Evolutionary conservation across 2,797 vertebrate species (phyloP).

Genomic region (Acanthurus leucopareius): DNA sequence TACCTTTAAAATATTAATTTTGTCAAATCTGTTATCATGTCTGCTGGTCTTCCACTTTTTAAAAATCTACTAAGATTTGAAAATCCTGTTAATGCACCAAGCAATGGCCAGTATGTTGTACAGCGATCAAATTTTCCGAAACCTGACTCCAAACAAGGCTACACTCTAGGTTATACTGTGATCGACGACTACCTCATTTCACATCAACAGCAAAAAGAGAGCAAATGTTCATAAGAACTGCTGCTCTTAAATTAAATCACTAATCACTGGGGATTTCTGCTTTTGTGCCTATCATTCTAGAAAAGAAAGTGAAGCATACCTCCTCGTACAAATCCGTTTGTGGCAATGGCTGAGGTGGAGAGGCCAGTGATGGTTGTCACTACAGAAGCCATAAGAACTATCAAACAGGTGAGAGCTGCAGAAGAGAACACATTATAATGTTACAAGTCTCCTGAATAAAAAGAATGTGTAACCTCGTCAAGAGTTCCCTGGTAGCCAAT

Average conservation of each 20-base stretch:
- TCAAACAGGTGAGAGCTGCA: conserved; percentile 91
- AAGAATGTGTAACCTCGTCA: conserved; percentile 35
- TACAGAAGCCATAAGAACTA: conserved; percentile 94
- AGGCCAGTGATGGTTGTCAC: conserved; percentile 98
- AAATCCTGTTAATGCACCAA: too few relatives aligned
- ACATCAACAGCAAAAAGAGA: conserved; percentile 21
- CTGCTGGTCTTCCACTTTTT: too few relatives aligned
- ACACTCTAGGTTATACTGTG: conserved; percentile 9
- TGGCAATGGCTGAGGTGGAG: conserved; percentile 98
- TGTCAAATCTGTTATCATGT: too few relatives aligned
- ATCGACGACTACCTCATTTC: conserved; percentile 6
- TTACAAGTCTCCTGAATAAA: conserved; percentile 6
- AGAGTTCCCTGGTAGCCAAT: conserved; percentile 24
- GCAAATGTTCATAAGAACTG: background rate
- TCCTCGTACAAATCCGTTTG: conserved; percentile 99
- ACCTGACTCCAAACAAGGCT: conserved; percentile 4
- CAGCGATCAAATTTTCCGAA: conserved; percentile 17
- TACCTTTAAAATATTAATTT: too few relatives aligned
- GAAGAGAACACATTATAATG: conserved; percentile 21
- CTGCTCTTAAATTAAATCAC: background rate
- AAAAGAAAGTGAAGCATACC: conserved; percentile 81
- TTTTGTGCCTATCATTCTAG: background rate
- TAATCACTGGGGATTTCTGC: background rate
- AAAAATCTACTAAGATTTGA: too few relatives aligned
- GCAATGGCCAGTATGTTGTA: too few relatives aligned